Evolutionary conservation across 2,797 vertebrate genomes (phyloP), one percentile per base, ranked within the genome.

Genomic region (Pangasius larnaudii): DNA sequence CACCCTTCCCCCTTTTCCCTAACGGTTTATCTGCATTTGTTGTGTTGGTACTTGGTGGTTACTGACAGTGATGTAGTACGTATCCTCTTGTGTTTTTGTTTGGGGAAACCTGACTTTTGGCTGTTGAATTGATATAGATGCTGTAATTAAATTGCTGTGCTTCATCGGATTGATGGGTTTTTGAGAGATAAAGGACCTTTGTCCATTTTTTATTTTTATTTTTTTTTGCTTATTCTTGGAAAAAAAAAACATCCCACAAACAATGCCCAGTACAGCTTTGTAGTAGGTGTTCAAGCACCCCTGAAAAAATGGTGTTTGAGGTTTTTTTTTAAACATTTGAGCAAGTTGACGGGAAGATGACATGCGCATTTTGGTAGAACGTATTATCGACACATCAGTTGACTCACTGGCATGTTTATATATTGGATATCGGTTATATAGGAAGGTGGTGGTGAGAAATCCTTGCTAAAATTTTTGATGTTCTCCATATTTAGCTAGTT

Each of bases 11-110:
- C 61, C 61, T 46, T 42, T 51, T 36, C 33, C 24, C 22, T 36
- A 51, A 65, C 30, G 75, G 46, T 33, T 79, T 67, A 61, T 56
- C 46, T 67, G 30, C 75, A 22, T 72, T 74, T 72, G 65, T 56
- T 65, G 72, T 78, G 59, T 36, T 56, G 22, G 61, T 24, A 79
- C 59, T 51, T n/a, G 61, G 59, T 69, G 85, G 46, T 24, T 39
- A 18, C 59, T 42, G 85, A 86, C 61, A 69, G 49, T 80, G 77
- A 51, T 80, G 75, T 67, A 39, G 19, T 30, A 56, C 7, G 13
- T 36, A n/a, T 39, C 61, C 24, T 36, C 36, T 79, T 53, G 22
- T 80, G 61, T 86, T 78, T 46, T 86, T 61, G n/a, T 65, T 84
- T 36, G 36, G 11, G 36, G 56, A 46, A 63, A 63, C 24, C 58